Base-by-base conservation (phyloP, 1,140 invertebrate species). In the Hestina assimilis region DNA sequence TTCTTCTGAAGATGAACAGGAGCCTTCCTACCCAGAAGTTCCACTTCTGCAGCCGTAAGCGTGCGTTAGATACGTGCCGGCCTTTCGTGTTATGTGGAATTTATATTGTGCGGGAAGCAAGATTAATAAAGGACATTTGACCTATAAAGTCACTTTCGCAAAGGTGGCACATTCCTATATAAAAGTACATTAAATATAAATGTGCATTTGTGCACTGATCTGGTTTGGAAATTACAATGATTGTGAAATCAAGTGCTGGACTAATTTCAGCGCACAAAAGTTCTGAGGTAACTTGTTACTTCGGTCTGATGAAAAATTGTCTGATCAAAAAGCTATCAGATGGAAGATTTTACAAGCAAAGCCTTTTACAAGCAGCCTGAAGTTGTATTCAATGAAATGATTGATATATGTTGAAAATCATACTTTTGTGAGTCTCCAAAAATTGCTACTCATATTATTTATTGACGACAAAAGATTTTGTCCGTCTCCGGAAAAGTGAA, bases 1-100 rank as follows among this genome's bases (percentile, higher is more conserved):
- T 77, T 87, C 84, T 81, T 85, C 79, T 38, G 83, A 85, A 46
- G 83, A 84, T 4, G 82, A 85, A 42, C 72, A 75, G 33, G 77
- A 83, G 38, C 51, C 64, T 12, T 63, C 68, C 7, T 79, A 75
- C 55, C 67, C 73, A 6, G 80, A 82, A 65, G 72, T 80, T 61
- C 79, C 79, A 6, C 56, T 80, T 26, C 46, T 75, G 56, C 69
- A 73, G 47, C 56, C 60, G 12, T 78, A 67, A 74, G 29, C 48
- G n/a, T n/a, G n/a, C n/a, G n/a, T n/a, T n/a, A 15, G 33, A 6
- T 17, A 2, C 33, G 5, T 2, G 15, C 15, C 7, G 4, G 15
- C 14, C 3, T 38, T 14, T 17, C 17, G 33, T 19, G 15, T 2
- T 35, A 6, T 15, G 3, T 7, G 5, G 15, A 19, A 19, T 14